These are phyloP conservation scores for Protonibea diacanthus DNA, from an alignment of 2,797 vertebrate species.

Conservation along the genomic window DNA sequence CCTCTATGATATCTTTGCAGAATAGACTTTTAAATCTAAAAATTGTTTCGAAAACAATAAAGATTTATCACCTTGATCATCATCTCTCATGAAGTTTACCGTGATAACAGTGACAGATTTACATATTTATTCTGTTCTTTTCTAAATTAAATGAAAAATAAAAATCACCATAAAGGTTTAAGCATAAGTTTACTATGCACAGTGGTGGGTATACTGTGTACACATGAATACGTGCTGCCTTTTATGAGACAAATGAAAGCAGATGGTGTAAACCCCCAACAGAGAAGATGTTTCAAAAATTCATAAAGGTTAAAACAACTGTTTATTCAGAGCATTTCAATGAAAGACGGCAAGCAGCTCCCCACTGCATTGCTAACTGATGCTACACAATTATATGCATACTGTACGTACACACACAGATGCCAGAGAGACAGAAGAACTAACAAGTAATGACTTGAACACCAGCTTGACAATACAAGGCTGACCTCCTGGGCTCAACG, in stretches of 20 bases:
- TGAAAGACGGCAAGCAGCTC: slow-evolving; percentile 64
- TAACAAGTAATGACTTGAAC: background rate
- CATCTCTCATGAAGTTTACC: background rate
- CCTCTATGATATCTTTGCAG: background rate
- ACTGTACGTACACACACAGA: slow-evolving; percentile 32
- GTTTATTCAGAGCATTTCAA: slow-evolving; percentile 78
- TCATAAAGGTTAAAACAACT: slow-evolving; percentile 84
- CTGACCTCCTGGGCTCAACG: background rate
- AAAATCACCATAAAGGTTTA: background rate
- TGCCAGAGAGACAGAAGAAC: background rate
- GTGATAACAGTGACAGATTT: background rate
- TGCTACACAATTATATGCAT: slow-evolving; percentile 56
- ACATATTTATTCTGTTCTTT: background rate
- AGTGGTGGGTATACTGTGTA: slow-evolving; percentile 9
- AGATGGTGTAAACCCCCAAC: slow-evolving; percentile 76
- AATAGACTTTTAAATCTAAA: background rate
- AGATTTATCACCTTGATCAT: background rate
- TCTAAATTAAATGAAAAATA: slow-evolving; percentile 2
- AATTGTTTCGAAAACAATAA: background rate
- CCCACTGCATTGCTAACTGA: slow-evolving; percentile 64
- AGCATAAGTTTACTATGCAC: slow-evolving; percentile 6
- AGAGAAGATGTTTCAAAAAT: slow-evolving; percentile 75
- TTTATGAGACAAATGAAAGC: slow-evolving; percentile 74
- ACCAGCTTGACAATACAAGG: background rate
- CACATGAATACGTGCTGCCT: slow-evolving; percentile 41